Base-by-base conservation (phyloP, 2,888 invertebrate genomes). In the Acleris emargana region DNA sequence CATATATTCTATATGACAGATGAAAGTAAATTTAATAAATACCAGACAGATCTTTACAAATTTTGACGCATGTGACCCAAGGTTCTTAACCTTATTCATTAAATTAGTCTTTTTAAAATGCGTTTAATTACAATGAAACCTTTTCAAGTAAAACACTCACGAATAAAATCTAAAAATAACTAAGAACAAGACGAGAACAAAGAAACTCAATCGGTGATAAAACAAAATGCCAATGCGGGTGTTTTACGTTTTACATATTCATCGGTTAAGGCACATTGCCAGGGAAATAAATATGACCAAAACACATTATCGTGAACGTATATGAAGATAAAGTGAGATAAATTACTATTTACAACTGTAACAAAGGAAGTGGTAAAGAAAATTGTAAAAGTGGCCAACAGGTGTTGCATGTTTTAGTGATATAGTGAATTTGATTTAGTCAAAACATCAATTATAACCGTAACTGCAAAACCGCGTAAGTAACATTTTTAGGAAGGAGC, bases 171-270 rank as follows among this genome's bases (percentile, higher is more conserved):
- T 74, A 74, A 70, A 72, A 70, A 71, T 68, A 68, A 60, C 53
- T 25, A 52, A 58, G 55, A 67, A 28, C 18, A 62, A 68, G 28
- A 49, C 13, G 63, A 63, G 58, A 58, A 61, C 62, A 62, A 67
- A 68, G 68, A 64, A 61, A 58, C 57, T 66, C 57, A 61, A 52
- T 42, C 50, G 54, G 22, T 49, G 43, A 32, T 55, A 57, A 67
- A 61, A 28, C 67, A 62, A 63, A 68, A 69, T 69, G 54, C 62
- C 67, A 69, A 67, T 67, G 70, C 64, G 68, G 68, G 70, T 68
- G 64, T 64, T 69, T 72, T 68, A 61, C 68, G 67, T 60, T 67
- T 69, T 70, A 70, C 67, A 71, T 71, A 72, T 70, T 59, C 68
- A 66, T 63, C 28, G 49, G 43, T 9, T 57, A 50, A 52, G 63